Evolutionary conservation across 2,888 invertebrate genomes (phyloP), one percentile per base, ranked within the genome.

Genomic region (Apodemia mormo): DNA sequence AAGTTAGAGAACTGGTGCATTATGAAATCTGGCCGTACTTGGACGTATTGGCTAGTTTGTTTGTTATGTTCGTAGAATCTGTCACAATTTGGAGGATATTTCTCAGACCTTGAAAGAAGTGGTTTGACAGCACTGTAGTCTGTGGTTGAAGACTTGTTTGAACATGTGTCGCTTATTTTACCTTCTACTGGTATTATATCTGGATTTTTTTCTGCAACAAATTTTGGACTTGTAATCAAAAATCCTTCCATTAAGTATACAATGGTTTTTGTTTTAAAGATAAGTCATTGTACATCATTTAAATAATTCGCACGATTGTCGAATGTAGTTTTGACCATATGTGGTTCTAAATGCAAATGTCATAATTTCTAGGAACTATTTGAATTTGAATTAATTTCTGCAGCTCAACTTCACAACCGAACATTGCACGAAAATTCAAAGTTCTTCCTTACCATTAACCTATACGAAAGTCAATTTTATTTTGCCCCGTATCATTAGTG

Each of bases 161-260:
- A 92, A 69, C 91, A 91, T 71, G 83, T 92, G 78, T 93, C 93
- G 68, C 88, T 91, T 76, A 91, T 87, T 85, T 94, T 93, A 0
- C 92, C 91, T 74, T 93, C 93, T 64, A 93, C 75, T 0, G 93
- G 92, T 75, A 94, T 93, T 71, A 93, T 93, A 76, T 93, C 94
- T 0, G 93, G 93, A 73, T 93, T 94, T 83, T 93, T 94, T 72
- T 94, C 94, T 92, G 88, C 30, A 70, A 69, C 66, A 49, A 66
- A 30, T 43, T 14, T 66, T 33, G 10, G 9, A 45, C 10, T 40
- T 40, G 8, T 10, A 45, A 12, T 10, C 6, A 45, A 3, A 1
- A 45, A 45, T 45, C 12, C 10, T 45, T 45, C 40, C 8, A 40
- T 22, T 22, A 22, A 0, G 45, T 12, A 10, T 10, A 12, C 2